Evolutionary conservation across 2,113 vertebrate species (phyloP).

Genomic region (Prinia subflava): DNA sequence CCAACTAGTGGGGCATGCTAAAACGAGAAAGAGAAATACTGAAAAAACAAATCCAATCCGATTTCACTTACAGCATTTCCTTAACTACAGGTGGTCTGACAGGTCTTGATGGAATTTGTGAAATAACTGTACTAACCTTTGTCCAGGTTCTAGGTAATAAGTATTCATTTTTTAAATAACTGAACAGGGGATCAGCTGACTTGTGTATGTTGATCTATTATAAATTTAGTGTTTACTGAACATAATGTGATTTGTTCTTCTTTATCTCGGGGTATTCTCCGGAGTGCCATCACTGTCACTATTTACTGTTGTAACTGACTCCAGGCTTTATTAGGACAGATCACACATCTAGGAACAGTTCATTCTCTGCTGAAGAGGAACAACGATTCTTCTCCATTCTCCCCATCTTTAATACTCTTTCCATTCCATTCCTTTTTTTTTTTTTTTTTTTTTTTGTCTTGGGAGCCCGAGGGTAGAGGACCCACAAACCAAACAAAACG

Average conservation of each 20-base stretch:
- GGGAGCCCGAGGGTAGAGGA: neutral
- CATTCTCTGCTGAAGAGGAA: neutral
- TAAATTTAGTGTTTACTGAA: neutral
- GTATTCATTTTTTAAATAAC: neutral
- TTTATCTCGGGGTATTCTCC: neutral
- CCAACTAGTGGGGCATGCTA: constrained; percentile 11
- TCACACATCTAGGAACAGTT: accelerated
- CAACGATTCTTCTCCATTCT: neutral
- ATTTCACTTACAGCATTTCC: constrained; percentile 1
- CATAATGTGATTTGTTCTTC: neutral
- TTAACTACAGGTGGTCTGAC: neutral
- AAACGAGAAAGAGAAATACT: neutral
- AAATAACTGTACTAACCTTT: neutral
- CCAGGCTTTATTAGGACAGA: neutral
- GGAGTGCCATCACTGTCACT: neutral
- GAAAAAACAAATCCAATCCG: neutral
- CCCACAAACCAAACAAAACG: neutral
- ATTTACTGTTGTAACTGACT: neutral
- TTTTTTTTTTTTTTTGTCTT: neutral
- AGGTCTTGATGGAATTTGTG: neutral
- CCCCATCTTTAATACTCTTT: neutral
- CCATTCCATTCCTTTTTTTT: neutral
- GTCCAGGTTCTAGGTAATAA: neutral
- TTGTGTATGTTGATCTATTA: neutral
- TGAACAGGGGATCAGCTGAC: neutral